Evolutionary conservation across 2,888 invertebrate species (phyloP), one percentile per base, ranked within the genome.

Genomic region (Erannis defoliaria): DNA sequence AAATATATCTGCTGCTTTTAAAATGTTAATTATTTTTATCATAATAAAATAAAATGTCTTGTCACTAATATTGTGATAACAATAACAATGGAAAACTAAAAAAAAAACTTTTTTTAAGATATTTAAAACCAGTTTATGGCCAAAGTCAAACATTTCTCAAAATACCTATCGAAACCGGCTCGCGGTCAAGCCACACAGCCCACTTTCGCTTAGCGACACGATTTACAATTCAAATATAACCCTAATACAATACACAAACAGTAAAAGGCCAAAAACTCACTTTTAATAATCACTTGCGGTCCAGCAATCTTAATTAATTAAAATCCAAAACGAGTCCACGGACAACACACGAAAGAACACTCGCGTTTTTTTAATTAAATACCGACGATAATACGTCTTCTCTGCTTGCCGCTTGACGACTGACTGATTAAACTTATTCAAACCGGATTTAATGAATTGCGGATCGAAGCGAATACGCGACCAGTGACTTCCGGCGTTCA

Each of bases 371-470:
- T 55, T 18, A 9, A 19, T 5, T 9, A 33, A 64, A 67, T 57
- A 6, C 4, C 40, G n/a, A 42, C 40, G 66, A 75, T 72, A 68
- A 75, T 72, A 68, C 80, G 77, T 74, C 77, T 77, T 68, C 73
- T 62, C 65, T 40, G 43, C 54, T 66, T 75, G 73, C 73, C 62
- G 71, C 62, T 63, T 56, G 55, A 59, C 64, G 67, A 62, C 18
- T 45, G 64, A 77, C 77, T 77, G 74, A 42, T 8, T 26, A 26
- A 1, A 26, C 26, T 1, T 26, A 26, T 26, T 35, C 16, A 18
- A 31, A 8, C 33, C 6, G 18, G 49, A 49, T 23, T 49, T 46
- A 57, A 67, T 55, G 58, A 59, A 51, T 57, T 10, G 62, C 62
- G 60, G 58, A 62, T 33, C 38, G 38, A 56, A 55, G 18, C 45